These are phyloP conservation scores for Alethe castanea DNA, from an alignment of 2,113 vertebrate genomes.

Conservation along the genomic window DNA sequence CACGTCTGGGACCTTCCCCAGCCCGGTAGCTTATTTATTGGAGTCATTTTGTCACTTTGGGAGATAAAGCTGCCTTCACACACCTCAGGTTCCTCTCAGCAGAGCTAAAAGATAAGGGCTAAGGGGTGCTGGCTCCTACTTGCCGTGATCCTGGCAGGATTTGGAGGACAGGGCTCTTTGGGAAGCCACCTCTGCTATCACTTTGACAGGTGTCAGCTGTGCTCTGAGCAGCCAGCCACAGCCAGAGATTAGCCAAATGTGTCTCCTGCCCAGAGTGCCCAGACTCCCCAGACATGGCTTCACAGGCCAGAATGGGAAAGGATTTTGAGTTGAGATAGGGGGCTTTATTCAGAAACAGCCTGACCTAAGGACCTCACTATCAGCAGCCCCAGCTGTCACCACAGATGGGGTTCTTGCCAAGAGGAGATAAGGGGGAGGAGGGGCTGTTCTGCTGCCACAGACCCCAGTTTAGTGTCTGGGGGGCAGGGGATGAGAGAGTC, in stretches of 20 bases:
- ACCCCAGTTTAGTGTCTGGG: not conserved
- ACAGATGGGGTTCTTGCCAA: not conserved
- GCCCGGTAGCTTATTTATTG: constrained; percentile 46
- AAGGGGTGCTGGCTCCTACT: constrained; percentile 54
- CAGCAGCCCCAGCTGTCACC: not conserved
- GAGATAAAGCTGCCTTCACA: constrained; percentile 65
- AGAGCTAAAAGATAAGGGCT: constrained; percentile 44
- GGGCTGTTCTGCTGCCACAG: not conserved
- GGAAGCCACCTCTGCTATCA: constrained; percentile 70
- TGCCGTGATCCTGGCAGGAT: constrained; percentile 1
- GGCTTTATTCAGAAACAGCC: constrained; percentile 5
- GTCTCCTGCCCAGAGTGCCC: constrained; percentile 4
- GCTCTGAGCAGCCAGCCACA: constrained; percentile 35
- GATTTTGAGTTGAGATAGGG: constrained; percentile 18
- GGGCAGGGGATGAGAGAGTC: not conserved
- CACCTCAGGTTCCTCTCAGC: constrained; percentile 66
- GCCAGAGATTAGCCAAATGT: constrained; percentile 68
- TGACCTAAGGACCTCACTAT: not conserved
- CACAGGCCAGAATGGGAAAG: constrained; percentile 3
- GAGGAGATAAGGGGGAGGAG: not conserved
- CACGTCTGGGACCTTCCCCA: not conserved
- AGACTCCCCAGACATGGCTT: not conserved
- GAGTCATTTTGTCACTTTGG: constrained; percentile 61
- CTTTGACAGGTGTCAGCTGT: constrained; percentile 73
- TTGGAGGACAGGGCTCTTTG: constrained; percentile 45